Evolutionary conservation across 2,797 vertebrate genomes (phyloP).

Genomic region (Halcyon badia): DNA sequence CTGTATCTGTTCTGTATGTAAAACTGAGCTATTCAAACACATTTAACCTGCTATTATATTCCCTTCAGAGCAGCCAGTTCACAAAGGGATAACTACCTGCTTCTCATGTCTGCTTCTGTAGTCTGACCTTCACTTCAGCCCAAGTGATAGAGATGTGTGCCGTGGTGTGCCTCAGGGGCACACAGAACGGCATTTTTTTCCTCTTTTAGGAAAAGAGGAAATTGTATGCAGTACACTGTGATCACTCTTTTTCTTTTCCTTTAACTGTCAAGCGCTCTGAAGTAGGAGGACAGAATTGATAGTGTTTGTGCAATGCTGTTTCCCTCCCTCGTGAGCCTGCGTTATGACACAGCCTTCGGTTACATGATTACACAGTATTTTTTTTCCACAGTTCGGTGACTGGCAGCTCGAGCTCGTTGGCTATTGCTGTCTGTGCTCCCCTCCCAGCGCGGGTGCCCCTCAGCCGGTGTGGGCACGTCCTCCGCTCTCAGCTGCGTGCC

Average conservation of each 20-base stretch:
- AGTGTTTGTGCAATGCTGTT: background rate
- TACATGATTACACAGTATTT: background rate
- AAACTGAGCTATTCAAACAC: background rate
- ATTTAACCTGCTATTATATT: background rate
- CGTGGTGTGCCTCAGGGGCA: rapidly evolving
- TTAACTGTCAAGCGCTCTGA: background rate
- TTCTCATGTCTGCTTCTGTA: background rate
- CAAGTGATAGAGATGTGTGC: background rate
- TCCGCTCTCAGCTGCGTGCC: background rate
- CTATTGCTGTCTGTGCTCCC: background rate
- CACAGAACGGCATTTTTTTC: background rate
- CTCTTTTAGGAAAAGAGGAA: background rate
- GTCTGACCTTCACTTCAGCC: background rate
- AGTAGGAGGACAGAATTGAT: background rate
- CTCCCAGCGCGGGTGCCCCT: rapidly evolving
- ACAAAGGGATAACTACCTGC: background rate
- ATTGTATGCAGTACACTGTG: background rate
- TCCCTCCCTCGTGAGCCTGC: background rate
- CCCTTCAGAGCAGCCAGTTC: background rate
- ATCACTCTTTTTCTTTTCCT: background rate
- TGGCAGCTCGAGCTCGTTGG: background rate
- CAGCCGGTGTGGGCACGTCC: rapidly evolving
- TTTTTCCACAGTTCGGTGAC: background rate
- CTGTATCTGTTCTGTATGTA: background rate
- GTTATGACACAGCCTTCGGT: background rate